A percentile compares a stretch with the other conserved stretches of the same genome.
phyloP scores from a whole-genome alignment of 1,140 invertebrate genomes.

The Halictus rubicundus region DNA sequence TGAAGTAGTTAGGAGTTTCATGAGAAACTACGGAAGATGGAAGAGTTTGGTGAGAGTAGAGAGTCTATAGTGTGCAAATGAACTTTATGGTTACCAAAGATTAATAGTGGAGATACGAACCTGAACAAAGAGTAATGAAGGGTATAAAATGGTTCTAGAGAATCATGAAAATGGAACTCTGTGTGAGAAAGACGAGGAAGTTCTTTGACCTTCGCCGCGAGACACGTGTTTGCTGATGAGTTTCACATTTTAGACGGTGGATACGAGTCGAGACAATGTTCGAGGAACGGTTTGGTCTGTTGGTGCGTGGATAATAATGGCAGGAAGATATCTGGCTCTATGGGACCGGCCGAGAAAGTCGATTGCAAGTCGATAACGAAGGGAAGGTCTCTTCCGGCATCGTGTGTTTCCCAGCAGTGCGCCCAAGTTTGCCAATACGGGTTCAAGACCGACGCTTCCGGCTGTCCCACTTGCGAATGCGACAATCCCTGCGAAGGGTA shows the following conservation, averaged over 20 bases:
- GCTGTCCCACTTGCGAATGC: constrained; percentile 92
- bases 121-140: too few species aligned
- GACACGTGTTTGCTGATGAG: background rate
- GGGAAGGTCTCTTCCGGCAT: constrained; percentile 68
- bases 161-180: too few species aligned
- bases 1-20: too few species aligned
- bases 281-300: constrained; percentile 90
- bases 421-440: constrained; percentile 92
- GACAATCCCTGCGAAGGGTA: constrained; percentile 90
- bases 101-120: too few species aligned
- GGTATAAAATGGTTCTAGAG: too few species aligned
- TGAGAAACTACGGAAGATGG: too few species aligned
- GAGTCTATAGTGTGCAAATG: too few species aligned
- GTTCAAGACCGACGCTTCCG: constrained; percentile 88
- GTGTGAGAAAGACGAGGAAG: too few species aligned
- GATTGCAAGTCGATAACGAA: constrained; percentile 81
- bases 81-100: too few species aligned
- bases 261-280: constrained; percentile 88
- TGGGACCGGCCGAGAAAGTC: constrained; percentile 87
- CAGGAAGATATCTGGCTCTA: constrained; percentile 87
- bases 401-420: constrained; percentile 80
- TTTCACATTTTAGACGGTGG: constrained; percentile 81
- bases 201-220: too few species aligned
- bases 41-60: too few species aligned
- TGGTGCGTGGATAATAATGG: constrained; percentile 91